Evolutionary conservation across 2,797 vertebrate genomes (phyloP).

Genomic region (Acrossocheilus fasciatus): DNA sequence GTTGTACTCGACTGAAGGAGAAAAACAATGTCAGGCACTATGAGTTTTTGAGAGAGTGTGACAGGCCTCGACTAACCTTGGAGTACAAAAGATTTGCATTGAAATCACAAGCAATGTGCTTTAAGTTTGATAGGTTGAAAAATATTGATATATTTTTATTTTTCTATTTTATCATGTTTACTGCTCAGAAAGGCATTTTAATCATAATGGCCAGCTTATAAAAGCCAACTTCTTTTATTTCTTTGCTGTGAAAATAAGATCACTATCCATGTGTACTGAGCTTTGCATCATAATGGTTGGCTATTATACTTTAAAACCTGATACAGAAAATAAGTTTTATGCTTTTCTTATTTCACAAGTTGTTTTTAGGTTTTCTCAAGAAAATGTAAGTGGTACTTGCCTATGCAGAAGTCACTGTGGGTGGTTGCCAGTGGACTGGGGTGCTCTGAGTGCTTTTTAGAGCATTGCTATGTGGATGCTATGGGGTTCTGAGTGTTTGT

Average conservation of each 20-base stretch:
- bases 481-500: background rate
- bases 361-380: background rate
- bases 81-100: conserved; percentile 49
- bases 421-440: background rate
- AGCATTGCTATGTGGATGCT: background rate
- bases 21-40: conserved; percentile 30
- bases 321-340: background rate
- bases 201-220: conserved; percentile 58
- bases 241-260: conserved; percentile 57
- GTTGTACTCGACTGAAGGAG: background rate
- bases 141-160: conserved; percentile 42
- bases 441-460: background rate
- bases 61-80: conserved; percentile 50
- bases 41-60: conserved; percentile 37
- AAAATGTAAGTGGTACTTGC: background rate
- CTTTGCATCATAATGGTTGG: background rate
- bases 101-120: conserved; percentile 63
- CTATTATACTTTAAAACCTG: background rate
- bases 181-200: conserved; percentile 37
- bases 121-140: conserved; percentile 42
- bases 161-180: background rate
- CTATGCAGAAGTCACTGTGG: background rate
- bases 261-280: background rate
- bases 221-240: conserved; percentile 56
- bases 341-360: background rate